These are phyloP conservation scores for Lindbergichthys nudifrons DNA, from an alignment of 2,797 vertebrate genomes.

Conservation along the genomic window DNA sequence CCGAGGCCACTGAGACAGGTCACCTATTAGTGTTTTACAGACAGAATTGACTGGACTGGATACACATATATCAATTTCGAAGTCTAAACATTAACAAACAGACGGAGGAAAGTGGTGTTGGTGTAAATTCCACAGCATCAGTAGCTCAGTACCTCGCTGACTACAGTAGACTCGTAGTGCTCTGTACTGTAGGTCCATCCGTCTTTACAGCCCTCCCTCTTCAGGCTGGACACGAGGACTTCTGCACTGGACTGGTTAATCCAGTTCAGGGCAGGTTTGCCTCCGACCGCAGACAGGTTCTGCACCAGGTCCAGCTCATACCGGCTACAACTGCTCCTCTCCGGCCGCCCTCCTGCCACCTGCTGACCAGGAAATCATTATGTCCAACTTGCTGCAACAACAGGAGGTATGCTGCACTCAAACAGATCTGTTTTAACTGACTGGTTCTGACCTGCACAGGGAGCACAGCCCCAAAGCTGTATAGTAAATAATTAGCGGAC, in stretches of 20 bases:
- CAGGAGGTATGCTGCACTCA: background rate
- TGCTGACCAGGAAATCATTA: conserved; percentile 30
- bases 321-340: conserved; percentile 67
- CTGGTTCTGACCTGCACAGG: conserved; percentile 17
- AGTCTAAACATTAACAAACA: conserved; percentile 8
- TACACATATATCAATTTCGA: background rate
- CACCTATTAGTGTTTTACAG: background rate
- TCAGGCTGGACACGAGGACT: conserved; percentile 35
- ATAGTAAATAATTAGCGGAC: conserved; percentile 20
- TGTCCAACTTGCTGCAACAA: conserved; percentile 1
- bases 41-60: background rate
- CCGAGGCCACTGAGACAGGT: background rate
- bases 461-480: background rate
- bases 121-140: background rate
- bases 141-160: conserved; percentile 64
- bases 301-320: conserved; percentile 55
- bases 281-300: conserved; percentile 56
- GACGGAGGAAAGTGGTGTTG: background rate
- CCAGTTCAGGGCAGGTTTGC: conserved; percentile 4
- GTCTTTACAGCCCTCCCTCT: conserved; percentile 65
- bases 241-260: conserved; percentile 38
- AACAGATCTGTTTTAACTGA: conserved; percentile 2
- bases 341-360: background rate
- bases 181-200: conserved; percentile 69
- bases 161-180: conserved; percentile 61